Conservation (phyloP, 2,888 invertebrate species). For the Oligia fasciuncula region DNA sequence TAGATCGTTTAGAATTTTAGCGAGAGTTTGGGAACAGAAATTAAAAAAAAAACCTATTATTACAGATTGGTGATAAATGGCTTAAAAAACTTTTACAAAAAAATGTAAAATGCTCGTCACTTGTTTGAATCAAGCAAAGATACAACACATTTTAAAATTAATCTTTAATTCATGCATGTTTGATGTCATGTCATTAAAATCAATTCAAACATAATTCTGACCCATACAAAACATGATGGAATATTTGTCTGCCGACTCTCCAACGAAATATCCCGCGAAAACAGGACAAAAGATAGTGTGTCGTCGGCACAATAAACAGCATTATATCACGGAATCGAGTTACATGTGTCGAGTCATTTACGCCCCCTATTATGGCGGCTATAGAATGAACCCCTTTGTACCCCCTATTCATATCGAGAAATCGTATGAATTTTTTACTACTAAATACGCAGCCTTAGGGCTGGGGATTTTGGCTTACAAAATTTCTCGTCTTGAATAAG, state of each 20-base stretch:
- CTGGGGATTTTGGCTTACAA: conserved; percentile 25
- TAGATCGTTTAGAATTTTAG: not conserved
- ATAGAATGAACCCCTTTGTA: conserved; percentile 54
- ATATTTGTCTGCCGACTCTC: conserved; percentile 68
- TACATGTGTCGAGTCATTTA: conserved; percentile 77
- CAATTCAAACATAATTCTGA: not conserved
- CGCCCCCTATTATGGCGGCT: conserved; percentile 56
- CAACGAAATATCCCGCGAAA: conserved; percentile 70
- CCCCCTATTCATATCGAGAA: conserved; percentile 51
- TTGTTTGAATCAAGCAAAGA: no score
- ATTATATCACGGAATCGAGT: conserved; percentile 80
- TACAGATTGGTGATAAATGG: not conserved
- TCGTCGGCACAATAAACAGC: conserved; percentile 79
- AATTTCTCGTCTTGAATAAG: conserved; percentile 36
- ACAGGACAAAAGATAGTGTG: conserved; percentile 79
- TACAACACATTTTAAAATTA: not conserved
- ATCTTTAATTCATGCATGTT: not conserved
- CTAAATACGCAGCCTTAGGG: conserved; percentile 33
- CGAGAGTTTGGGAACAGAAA: not conserved
- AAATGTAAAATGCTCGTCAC: no score
- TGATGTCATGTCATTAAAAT: no score
- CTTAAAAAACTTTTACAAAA: no score
- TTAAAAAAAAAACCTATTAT: conserved; percentile 2
- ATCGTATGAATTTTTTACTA: conserved; percentile 42
- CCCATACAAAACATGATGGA: not conserved